Evolutionary conservation across 2,797 vertebrate genomes (phyloP).

Genomic region (Protosalanx chinensis): DNA sequence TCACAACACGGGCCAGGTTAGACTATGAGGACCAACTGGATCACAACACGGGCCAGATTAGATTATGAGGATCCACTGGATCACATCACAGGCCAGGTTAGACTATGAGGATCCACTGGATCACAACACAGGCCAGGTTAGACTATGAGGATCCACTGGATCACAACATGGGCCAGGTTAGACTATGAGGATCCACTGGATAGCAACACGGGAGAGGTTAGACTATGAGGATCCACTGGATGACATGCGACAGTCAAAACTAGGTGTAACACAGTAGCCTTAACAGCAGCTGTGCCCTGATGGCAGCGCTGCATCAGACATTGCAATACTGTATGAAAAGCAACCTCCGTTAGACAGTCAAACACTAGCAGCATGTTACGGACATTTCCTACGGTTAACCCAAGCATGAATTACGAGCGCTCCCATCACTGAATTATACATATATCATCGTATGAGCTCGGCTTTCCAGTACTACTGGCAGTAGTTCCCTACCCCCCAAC

Average conservation of each 20-base stretch:
- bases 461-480: slow-evolving; percentile 1
- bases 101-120: neutral
- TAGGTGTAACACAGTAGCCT: slow-evolving; percentile 3
- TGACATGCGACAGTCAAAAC: neutral
- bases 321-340: slow-evolving; percentile 15
- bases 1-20: neutral
- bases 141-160: neutral
- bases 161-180: neutral
- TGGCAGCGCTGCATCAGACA: slow-evolving; percentile 44
- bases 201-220: neutral
- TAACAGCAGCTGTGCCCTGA: slow-evolving; percentile 38
- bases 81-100: neutral
- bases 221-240: neutral
- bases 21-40: neutral
- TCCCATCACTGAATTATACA: slow-evolving; percentile 33
- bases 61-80: neutral
- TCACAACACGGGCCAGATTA: neutral
- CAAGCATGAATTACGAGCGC: slow-evolving; percentile 11
- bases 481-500: neutral
- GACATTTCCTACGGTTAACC: slow-evolving; percentile 3
- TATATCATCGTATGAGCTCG: slow-evolving; percentile 44
- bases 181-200: neutral
- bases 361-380: slow-evolving; percentile 21
- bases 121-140: neutral
- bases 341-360: slow-evolving; percentile 46